phyloP scores from a whole-genome alignment of 1,140 invertebrate species.

The Planococcus citri region DNA sequence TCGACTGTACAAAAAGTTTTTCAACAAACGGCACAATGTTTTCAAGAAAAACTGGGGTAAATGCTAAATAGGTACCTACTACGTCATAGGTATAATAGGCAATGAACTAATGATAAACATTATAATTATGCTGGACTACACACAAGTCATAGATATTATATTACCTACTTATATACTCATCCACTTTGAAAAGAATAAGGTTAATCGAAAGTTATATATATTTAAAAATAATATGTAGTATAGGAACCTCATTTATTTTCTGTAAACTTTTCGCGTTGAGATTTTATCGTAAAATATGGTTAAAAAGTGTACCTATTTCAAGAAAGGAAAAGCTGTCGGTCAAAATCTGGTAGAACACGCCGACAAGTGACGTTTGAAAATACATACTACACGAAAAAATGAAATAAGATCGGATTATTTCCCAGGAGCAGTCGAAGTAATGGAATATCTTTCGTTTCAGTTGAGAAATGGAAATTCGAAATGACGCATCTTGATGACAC shows the following conservation, averaged over 20 bases:
- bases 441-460: background rate
- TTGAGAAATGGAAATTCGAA: background rate
- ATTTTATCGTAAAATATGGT: too few relatives aligned
- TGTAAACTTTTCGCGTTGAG: too few relatives aligned
- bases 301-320: too few relatives aligned
- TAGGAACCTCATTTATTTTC: too few relatives aligned
- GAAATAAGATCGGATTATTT: conserved; percentile 4
- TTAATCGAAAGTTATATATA: background rate
- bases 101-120: too few relatives aligned
- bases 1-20: background rate
- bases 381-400: background rate
- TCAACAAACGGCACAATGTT: background rate
- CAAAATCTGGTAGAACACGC: background rate
- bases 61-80: too few relatives aligned
- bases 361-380: background rate
- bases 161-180: too few relatives aligned
- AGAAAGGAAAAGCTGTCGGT: background rate
- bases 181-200: too few relatives aligned
- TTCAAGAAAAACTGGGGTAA: too few relatives aligned
- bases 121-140: background rate
- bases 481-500: background rate
- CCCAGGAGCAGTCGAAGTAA: background rate
- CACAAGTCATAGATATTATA: too few relatives aligned
- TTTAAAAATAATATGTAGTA: too few relatives aligned
- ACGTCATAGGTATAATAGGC: too few relatives aligned